Evolutionary conservation across 2,797 vertebrate genomes (phyloP), one percentile per base, ranked within the genome.

Genomic region (Hippoglossus hippoglossus): DNA sequence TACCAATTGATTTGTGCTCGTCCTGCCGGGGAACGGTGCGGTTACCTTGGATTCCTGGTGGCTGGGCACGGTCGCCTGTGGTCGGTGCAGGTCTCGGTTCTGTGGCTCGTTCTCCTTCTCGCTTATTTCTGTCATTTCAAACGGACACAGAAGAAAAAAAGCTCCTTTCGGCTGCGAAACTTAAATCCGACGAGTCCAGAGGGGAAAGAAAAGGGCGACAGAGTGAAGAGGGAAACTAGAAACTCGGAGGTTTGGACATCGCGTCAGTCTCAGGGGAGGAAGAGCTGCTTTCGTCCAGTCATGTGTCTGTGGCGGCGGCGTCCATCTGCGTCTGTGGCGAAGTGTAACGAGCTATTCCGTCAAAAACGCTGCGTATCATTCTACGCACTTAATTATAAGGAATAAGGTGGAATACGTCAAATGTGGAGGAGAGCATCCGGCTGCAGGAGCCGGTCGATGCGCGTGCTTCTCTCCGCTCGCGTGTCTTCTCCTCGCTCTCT

Each of bases 81-180:
- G 87, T 47, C 91, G 92, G 70, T 92, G 93, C 5, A 94, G 85
- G 70, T 90, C 94, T 63, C 90, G 83, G 84, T 92, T 92, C 66
- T 95, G 95, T 8, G 94, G 94, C 13, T 96, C 96, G 26, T 94
- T 96, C 83, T 97, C 96, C 82, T 95, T 97, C 77, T 96, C 96
- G 74, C 88, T 96, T 79, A 95, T 96, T 88, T 97, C 96, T 52
- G 96, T 97, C 96, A 97, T 97, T 69, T 82, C 61, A 58, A 56
- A 34, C n/a, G 55, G 56, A 36, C 2, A 16, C n/a, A 19, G 25
- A 5, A n/a, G 34, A 19, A 34, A 39, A 67, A 75, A 68, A 1
- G 7, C 16, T 73, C 63, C 67, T 66, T 26, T 62, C 39, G 19
- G 12, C 28, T 13, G 46, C 52, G 55, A 65, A 24, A 56, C 39